Percentiles rank a stretch among this genome's conserved stretches.
Conservation (phyloP, 1,140 invertebrate species). For the Sminthurinus signatus region DNA sequence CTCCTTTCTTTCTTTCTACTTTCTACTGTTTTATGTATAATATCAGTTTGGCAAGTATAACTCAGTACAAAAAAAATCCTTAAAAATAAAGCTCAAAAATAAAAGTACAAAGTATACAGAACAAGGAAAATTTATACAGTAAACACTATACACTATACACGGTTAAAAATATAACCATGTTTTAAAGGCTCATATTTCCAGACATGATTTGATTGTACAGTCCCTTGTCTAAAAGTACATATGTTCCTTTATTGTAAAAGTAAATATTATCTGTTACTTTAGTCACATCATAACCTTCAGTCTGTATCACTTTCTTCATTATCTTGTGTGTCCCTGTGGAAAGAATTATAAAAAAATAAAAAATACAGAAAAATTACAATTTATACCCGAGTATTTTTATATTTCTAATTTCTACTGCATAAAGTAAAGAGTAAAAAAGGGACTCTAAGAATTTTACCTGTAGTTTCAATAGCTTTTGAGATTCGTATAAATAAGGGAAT, state of each 20-base stretch:
- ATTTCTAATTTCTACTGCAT: background rate
- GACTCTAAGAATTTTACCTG: too few relatives aligned
- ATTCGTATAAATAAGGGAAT: slow-evolving; percentile 75
- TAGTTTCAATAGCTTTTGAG: slow-evolving; percentile 41
- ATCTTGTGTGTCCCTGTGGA: slow-evolving; percentile 79
- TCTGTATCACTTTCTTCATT: slow-evolving; percentile 81
- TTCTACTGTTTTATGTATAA: too few relatives aligned
- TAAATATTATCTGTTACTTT: slow-evolving; percentile 69
- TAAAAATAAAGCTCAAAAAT: too few relatives aligned
- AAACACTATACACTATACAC: too few relatives aligned
- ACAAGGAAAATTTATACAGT: too few relatives aligned
- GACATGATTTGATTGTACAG: slow-evolving; percentile 50
- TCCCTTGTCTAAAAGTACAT: slow-evolving; percentile 56
- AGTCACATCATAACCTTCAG: slow-evolving; percentile 78
- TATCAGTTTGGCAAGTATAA: too few relatives aligned
- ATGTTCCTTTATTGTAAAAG: slow-evolving; percentile 57
- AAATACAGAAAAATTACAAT: background rate
- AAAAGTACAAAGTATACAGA: too few relatives aligned
- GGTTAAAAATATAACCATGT: too few relatives aligned
- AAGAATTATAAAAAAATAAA: background rate
- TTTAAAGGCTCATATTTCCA: background rate
- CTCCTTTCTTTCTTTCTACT: too few relatives aligned
- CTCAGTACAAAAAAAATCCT: too few relatives aligned
- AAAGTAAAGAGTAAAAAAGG: slow-evolving; percentile 26
- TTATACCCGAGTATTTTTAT: background rate